Percentiles rank a stretch among this genome's conserved stretches.
Conservation (phyloP, 1,140 invertebrate genomes). For the Drosophila fuyamai region DNA sequence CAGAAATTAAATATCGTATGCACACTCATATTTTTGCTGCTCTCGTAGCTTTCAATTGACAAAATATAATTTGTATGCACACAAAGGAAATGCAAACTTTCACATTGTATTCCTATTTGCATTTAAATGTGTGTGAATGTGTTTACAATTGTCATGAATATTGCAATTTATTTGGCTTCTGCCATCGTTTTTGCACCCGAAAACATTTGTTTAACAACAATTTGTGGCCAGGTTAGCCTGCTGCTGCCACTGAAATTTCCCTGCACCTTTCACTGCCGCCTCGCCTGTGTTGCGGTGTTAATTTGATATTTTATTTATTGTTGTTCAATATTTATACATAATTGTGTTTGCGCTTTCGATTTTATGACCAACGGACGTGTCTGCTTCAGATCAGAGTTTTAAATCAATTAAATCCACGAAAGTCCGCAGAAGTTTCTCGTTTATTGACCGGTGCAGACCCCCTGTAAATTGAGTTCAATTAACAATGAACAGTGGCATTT, state of each 20-base stretch:
- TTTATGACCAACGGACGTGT: slow-evolving; percentile 38
- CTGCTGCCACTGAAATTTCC: slow-evolving; percentile 2
- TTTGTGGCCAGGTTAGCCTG: slow-evolving; percentile 55
- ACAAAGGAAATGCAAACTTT: slow-evolving; percentile 76
- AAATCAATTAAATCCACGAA: slow-evolving; percentile 59
- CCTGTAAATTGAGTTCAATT: slow-evolving; percentile 28
- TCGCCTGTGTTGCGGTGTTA: slow-evolving; percentile 61
- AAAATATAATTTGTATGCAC: slow-evolving; percentile 61
- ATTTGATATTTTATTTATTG: slow-evolving; percentile 83
- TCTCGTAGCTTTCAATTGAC: slow-evolving; percentile 39
- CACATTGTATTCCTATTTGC: slow-evolving; percentile 51
- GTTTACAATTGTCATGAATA: slow-evolving; percentile 82
- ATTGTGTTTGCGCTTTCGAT: slow-evolving; percentile 69
- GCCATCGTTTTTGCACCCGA: slow-evolving; percentile 52
- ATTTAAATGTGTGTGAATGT: slow-evolving; percentile 46
- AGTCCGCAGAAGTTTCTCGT: slow-evolving; percentile 6
- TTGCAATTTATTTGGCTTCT: slow-evolving; percentile 79
- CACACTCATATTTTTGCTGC: slow-evolving; percentile 23
- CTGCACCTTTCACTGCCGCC: slow-evolving; percentile 23
- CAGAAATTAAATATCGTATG: slow-evolving; percentile 63
- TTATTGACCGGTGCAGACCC: slow-evolving; percentile 14
- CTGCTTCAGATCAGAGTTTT: slow-evolving; percentile 37
- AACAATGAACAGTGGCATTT: slow-evolving; percentile 8
- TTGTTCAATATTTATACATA: slow-evolving; percentile 77
- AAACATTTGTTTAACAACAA: slow-evolving; percentile 67